phyloP scores from a whole-genome alignment of 2,113 vertebrate genomes.

The Lepisosteus oculatus region DNA sequence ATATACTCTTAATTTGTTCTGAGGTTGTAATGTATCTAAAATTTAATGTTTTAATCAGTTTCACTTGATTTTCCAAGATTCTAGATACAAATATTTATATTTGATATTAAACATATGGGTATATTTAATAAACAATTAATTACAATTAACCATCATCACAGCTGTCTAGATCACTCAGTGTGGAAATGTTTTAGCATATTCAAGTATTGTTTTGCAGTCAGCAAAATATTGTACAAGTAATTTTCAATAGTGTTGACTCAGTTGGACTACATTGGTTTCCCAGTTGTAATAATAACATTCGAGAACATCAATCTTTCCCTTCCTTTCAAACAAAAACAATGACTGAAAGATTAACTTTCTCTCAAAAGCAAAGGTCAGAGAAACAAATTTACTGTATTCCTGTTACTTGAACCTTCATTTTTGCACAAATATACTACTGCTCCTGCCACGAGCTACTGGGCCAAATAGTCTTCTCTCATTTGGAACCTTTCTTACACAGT shows the following conservation, averaged over 20 bases:
- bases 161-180: conserved; percentile 23
- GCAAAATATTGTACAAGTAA: conserved; percentile 38
- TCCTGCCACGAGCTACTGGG: no score
- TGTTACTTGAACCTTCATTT: no score
- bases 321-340: no score
- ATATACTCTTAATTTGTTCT: conserved; percentile 43
- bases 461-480: no score
- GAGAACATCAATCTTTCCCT: no score
- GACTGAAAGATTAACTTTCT: no score
- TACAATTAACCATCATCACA: conserved; percentile 39
- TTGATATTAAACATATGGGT: conserved; percentile 57
- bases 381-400: no score
- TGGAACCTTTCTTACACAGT: no score
- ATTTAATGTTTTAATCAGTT: conserved; percentile 52
- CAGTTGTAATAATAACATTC: no score
- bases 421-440: no score
- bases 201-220: conserved; percentile 25
- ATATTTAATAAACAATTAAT: conserved; percentile 53
- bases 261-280: conserved; percentile 29
- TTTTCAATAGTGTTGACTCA: conserved; percentile 28
- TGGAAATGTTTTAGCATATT: conserved; percentile 21
- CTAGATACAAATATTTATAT: conserved; percentile 40
- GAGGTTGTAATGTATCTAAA: conserved; percentile 13
- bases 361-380: no score
- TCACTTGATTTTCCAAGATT: conserved; percentile 50